Evolutionary conservation across 2,888 invertebrate species (phyloP), one percentile per base, ranked within the genome.

Genomic region (Ischnura elegans): DNA sequence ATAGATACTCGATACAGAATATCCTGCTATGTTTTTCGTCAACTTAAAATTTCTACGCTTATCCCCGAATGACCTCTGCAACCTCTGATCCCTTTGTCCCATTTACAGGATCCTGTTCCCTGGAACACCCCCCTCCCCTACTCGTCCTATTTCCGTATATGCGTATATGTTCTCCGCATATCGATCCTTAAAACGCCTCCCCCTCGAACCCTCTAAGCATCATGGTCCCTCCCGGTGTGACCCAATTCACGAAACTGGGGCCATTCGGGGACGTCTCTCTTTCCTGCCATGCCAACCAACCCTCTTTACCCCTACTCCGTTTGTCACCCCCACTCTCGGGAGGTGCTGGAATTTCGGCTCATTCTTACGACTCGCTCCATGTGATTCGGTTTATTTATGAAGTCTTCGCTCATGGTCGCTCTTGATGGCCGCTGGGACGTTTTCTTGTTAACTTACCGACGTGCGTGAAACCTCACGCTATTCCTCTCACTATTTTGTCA

Each of bases 211-310:
- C 42, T 55, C 43, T 42, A 25, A 13, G n/a, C 29, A 13, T 36
- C 76, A 6, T 29, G 76, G 5, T 10, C 36, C 76, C 76, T 36
- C 76, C 76, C 8, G 36, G 36, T 61, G 61, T 76, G 76, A 76
- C 76, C 76, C 76, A 76, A 76, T 76, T 76, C 76, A 76, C 76
- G 76, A 76, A 76, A 36, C 76, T 36, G 86, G 93, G 87, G 85
- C 51, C 86, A 86, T 25, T 51, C 76, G 45, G 94, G 76, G 51
- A 93, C 84, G 36, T 45, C 76, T 66, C 93, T 29, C n/a, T 76
- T 85, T 46, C 55, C 42, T 87, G n/a, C n/a, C n/a, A n/a, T n/a
- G n/a, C n/a, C n/a, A n/a, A 29, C 87, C 45, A 29, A n/a, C n/a
- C n/a, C n/a, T n/a, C n/a, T n/a, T n/a, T n/a, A n/a, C n/a, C n/a